Percentiles rank a stretch among this genome's conserved stretches.
Evolutionary conservation across 2,113 vertebrate species (phyloP).

Genomic region (Syngnathus floridae): DNA sequence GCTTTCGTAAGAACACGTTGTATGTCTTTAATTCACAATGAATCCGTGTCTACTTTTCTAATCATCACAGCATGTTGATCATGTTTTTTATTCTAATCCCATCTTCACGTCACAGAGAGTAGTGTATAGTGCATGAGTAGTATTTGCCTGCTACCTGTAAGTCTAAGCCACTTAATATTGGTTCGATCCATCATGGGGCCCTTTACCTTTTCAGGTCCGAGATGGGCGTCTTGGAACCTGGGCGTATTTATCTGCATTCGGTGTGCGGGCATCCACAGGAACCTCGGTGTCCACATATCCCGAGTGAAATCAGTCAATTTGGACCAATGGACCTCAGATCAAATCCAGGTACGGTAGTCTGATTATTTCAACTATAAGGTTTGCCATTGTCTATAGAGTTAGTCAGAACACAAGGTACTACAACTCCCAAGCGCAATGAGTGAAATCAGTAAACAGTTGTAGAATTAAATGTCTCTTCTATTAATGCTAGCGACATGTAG

Average conservation of each 20-base stretch:
- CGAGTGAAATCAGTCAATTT: constrained; percentile 97
- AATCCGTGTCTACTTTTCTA: not conserved
- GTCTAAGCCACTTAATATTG: not conserved
- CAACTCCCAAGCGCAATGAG: constrained; percentile 1
- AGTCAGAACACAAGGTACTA: not conserved
- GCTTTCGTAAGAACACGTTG: constrained; percentile 25
- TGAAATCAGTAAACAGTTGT: not conserved
- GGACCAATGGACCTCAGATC: constrained; percentile 97
- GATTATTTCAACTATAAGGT: constrained; percentile 7
- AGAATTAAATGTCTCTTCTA: not conserved
- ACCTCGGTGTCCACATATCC: constrained; percentile 98
- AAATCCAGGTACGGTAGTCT: constrained; percentile 83
- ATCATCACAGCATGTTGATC: not conserved
- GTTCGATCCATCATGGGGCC: not conserved
- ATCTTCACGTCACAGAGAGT: not conserved
- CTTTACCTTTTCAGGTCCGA: constrained; percentile 76
- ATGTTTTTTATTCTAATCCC: not conserved
- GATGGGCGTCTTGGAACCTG: constrained; percentile 99
- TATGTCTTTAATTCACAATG: not conserved
- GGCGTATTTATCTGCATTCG: constrained; percentile 99
- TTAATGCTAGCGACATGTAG: not conserved
- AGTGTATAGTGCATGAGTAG: not conserved
- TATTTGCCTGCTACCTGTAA: not conserved
- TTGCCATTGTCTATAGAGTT: not conserved
- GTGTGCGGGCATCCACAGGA: constrained; percentile 98